Evolutionary conservation across 2,888 invertebrate genomes (phyloP).

Genomic region (Pammene aurita): DNA sequence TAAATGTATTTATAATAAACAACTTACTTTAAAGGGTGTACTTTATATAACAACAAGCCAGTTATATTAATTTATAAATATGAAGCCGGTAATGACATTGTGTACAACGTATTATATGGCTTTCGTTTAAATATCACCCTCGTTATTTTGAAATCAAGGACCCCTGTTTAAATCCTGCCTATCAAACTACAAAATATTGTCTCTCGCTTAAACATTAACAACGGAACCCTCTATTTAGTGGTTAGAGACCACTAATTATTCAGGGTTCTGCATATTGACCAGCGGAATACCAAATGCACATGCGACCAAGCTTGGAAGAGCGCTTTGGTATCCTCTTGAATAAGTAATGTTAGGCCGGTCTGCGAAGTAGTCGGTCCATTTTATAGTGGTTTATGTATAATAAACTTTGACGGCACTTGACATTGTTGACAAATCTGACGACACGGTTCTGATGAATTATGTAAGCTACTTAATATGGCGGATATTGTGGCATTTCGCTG

Average conservation of each 20-base stretch:
- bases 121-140: conserved; percentile 24
- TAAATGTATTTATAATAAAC: too few relatives aligned
- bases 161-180: conserved; percentile 60
- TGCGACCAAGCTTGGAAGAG: conserved; percentile 50
- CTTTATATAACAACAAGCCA: too few relatives aligned
- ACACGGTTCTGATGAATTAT: conserved; percentile 41
- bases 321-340: conserved; percentile 41
- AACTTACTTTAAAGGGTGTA: too few relatives aligned
- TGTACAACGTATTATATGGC: background rate
- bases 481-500: conserved; percentile 30
- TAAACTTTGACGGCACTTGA: conserved; percentile 45
- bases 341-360: conserved; percentile 18
- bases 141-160: conserved; percentile 62
- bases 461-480: conserved; percentile 39
- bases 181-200: conserved; percentile 73
- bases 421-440: conserved; percentile 51
- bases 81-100: too few relatives aligned
- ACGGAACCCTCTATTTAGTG: conserved; percentile 72
- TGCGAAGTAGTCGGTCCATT: conserved; percentile 16
- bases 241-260: conserved; percentile 67
- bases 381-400: conserved; percentile 43
- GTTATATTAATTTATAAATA: too few relatives aligned
- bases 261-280: conserved; percentile 71
- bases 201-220: conserved; percentile 74
- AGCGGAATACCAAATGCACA: conserved; percentile 61